Conservation (phyloP, 2,797 vertebrate species). For the Bothrops alternatus region DNA sequence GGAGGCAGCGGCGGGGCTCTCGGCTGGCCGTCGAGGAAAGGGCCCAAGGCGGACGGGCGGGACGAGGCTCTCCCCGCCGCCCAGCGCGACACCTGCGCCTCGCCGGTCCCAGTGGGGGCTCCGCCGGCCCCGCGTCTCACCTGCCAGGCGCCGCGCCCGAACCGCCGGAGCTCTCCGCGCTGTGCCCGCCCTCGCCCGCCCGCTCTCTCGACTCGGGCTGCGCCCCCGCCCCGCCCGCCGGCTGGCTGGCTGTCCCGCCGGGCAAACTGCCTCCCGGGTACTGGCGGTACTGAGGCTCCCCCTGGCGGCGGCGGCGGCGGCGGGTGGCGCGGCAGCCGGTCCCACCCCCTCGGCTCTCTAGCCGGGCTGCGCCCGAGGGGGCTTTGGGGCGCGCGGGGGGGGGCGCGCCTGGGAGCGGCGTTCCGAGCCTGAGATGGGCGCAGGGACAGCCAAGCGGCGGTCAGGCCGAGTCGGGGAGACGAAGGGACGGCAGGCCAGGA, state of each 20-base stretch:
- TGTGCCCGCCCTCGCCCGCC: too few species aligned
- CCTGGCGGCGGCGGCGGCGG: neutral
- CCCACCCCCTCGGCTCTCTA: neutral
- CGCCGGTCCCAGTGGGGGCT: neutral
- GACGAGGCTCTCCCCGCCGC: neutral
- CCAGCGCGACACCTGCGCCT: neutral
- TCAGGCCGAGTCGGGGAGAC: neutral
- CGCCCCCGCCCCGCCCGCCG: neutral
- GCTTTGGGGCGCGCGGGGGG: neutral
- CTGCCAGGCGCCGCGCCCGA: neutral
- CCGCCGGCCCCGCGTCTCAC: neutral
- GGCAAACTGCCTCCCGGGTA: neutral
- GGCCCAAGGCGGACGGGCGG: neutral
- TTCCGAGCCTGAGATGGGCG: too few species aligned
- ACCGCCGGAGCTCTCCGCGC: too few species aligned
- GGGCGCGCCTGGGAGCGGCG: too few species aligned
- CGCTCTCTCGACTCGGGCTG: neutral
- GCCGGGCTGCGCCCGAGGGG: neutral
- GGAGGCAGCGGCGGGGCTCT: neutral
- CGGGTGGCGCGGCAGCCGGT: neutral
- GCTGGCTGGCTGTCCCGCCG: slow-evolving; percentile 18
- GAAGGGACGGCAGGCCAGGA: neutral
- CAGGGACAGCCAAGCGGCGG: neutral
- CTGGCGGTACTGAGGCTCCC: slow-evolving; percentile 2
- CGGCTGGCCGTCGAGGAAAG: neutral